These are phyloP conservation scores for Rhinolophus ferrumequinum DNA, from an alignment of 2,113 vertebrate genomes.

Conservation along the genomic window DNA sequence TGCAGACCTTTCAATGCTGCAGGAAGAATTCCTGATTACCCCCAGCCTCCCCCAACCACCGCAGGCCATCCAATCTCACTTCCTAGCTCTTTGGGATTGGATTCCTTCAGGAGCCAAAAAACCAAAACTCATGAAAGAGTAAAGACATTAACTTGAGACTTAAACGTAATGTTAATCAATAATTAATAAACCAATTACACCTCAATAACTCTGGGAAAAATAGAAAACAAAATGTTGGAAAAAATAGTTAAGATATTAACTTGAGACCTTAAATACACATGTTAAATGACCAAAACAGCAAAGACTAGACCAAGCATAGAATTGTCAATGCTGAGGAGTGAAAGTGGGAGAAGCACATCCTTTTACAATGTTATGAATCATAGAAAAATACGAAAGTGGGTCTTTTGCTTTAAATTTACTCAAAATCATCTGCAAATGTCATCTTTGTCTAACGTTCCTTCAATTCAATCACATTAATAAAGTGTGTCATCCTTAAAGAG, in stretches of 20 bases:
- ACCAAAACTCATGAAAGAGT: not conserved
- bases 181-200: not conserved
- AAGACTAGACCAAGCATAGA: not conserved
- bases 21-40: not conserved
- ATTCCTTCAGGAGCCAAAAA: not conserved
- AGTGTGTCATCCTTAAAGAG: not conserved
- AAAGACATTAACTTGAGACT: not conserved
- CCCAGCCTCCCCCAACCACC: accelerated
- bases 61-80: not conserved
- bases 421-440: not conserved
- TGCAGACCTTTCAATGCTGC: not conserved
- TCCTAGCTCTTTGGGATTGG: not conserved
- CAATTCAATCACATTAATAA: not conserved
- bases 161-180: not conserved
- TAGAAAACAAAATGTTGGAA: not conserved
- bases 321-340: not conserved
- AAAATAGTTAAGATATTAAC: not conserved
- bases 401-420: not conserved
- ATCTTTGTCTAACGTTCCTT: not conserved
- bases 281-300: not conserved
- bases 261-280: not conserved
- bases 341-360: accelerated
- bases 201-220: not conserved
- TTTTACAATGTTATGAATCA: not conserved
- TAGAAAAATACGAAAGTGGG: too few relatives aligned